Evolutionary conservation across 64 coral and sea anemone genomes (phyloP).

Genomic region (Stichodactyla mertensii): DNA sequence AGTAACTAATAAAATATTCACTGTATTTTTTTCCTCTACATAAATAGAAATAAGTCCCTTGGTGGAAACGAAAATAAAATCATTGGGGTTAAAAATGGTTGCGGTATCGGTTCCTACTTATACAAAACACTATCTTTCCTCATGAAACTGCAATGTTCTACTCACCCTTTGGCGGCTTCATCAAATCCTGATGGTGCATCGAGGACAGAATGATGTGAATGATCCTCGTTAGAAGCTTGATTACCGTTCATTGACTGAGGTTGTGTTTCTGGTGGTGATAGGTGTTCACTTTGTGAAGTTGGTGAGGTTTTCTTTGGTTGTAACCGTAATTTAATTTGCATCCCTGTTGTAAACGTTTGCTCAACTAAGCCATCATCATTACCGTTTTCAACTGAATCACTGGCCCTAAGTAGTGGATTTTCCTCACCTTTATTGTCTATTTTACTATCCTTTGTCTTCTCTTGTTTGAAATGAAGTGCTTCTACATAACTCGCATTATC

Average conservation of each 20-base stretch:
- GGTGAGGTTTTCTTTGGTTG: not conserved
- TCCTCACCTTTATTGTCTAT: not conserved
- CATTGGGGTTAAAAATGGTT: no score
- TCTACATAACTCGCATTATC: not conserved
- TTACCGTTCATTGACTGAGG: not conserved
- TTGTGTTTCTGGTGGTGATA: not conserved
- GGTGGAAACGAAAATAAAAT: no score
- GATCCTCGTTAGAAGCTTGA: not conserved
- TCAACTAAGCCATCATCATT: slow-evolving; percentile 1
- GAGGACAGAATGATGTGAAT: not conserved
- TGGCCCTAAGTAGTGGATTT: not conserved
- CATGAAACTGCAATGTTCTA: not conserved
- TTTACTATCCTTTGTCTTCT: not conserved
- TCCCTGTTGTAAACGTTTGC: slow-evolving; percentile 8
- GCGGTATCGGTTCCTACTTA: no score
- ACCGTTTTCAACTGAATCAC: not conserved
- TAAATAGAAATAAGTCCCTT: no score
- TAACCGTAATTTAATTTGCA: slow-evolving; percentile 13
- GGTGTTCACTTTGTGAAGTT: not conserved
- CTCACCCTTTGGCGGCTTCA: not conserved
- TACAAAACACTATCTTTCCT: no score
- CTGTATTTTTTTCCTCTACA: no score
- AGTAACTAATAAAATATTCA: no score
- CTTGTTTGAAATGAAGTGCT: no score
- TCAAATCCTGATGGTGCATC: not conserved